phyloP scores from a whole-genome alignment of 2,797 vertebrate genomes.

The Cetoscarus ocellatus region DNA sequence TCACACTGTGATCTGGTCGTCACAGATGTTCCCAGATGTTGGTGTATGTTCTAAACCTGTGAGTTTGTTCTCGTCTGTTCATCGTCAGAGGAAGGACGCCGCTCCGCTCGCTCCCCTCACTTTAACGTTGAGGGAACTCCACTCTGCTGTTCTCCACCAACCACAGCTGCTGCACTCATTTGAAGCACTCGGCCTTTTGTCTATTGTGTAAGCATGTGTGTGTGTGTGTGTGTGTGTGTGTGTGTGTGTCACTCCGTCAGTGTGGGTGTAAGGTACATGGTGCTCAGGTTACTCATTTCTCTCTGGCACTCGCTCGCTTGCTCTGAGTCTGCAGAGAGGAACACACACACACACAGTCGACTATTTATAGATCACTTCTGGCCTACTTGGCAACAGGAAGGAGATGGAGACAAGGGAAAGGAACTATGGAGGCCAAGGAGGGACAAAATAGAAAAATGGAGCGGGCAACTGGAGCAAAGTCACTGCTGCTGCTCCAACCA shows the following conservation, averaged over 20 bases:
- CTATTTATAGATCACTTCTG: constrained; percentile 89
- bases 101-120: constrained; percentile 63
- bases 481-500: constrained; percentile 25
- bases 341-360: constrained; percentile 63
- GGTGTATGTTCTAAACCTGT: too few relatives aligned
- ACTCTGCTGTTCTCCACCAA: constrained; percentile 65
- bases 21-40: constrained; percentile 44
- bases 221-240: constrained; percentile 33
- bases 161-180: constrained; percentile 78
- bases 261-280: constrained; percentile 61
- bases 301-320: constrained; percentile 79
- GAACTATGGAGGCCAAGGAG: constrained; percentile 82
- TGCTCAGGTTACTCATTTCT: constrained; percentile 84
- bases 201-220: constrained; percentile 63
- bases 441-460: constrained; percentile 75
- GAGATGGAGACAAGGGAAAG: constrained; percentile 82
- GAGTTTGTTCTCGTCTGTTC: constrained; percentile 45
- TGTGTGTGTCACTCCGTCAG: constrained; percentile 34
- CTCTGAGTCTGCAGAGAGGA: constrained; percentile 74
- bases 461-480: constrained; percentile 73
- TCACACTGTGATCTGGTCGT: constrained; percentile 1
- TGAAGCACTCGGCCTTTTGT: constrained; percentile 75
- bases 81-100: constrained; percentile 63
- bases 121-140: constrained; percentile 66
- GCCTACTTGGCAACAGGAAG: constrained; percentile 88